Conservation (phyloP, 2,888 invertebrate species). For the Polydesmus complanatus region DNA sequence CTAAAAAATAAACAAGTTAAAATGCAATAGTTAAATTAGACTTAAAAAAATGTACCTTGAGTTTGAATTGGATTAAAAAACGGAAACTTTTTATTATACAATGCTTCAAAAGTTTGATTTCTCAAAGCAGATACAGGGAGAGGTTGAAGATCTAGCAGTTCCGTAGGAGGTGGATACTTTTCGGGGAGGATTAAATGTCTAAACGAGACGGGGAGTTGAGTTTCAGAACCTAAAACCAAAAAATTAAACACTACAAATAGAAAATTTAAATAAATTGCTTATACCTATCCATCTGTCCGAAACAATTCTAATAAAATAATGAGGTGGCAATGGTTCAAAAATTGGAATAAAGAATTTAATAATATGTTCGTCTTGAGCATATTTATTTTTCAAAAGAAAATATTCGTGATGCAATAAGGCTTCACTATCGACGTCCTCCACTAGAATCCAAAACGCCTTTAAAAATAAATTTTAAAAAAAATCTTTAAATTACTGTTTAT, state of each 20-base stretch:
- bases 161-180: constrained; percentile 95
- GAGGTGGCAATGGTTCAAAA: constrained; percentile 95
- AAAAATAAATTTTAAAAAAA: constrained; percentile 7
- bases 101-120: constrained; percentile 66
- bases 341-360: constrained; percentile 98
- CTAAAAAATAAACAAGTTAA: constrained; percentile 33
- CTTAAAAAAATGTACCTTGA: constrained; percentile 43
- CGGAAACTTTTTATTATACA: constrained; percentile 72
- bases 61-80: constrained; percentile 99
- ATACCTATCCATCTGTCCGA: constrained; percentile 41
- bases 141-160: constrained; percentile 89
- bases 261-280: constrained; percentile 12
- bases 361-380: constrained; percentile 82
- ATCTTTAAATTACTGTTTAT: not conserved
- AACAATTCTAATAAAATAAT: constrained; percentile 69
- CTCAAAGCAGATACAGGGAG: constrained; percentile 78
- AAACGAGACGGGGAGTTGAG: constrained; percentile 91
- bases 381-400: constrained; percentile 88
- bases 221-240: constrained; percentile 56
- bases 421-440: constrained; percentile 46
- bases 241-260: not conserved
- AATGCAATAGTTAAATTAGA: not conserved
- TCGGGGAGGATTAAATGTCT: constrained; percentile 93
- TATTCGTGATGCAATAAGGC: constrained; percentile 83
- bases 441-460: constrained; percentile 46